phyloP scores from a whole-genome alignment of 2,113 vertebrate genomes.

The Cavia porcellus region DNA sequence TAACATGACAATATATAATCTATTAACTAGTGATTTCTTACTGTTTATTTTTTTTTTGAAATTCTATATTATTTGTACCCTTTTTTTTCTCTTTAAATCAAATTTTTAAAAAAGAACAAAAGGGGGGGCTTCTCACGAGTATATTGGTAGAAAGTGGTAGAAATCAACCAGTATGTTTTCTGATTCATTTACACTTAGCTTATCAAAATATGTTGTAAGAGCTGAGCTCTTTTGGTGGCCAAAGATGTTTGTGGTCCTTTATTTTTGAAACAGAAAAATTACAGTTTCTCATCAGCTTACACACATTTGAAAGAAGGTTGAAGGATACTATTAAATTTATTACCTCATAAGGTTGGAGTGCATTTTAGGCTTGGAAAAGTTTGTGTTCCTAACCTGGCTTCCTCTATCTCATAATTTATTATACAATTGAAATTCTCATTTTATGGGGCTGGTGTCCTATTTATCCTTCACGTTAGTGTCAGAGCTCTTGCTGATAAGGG shows the following conservation, averaged over 20 bases:
- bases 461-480: neutral
- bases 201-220: conserved; percentile 79
- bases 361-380: conserved; percentile 1
- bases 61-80: no score
- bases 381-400: conserved; percentile 13
- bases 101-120: neutral
- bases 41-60: no score
- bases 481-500: neutral
- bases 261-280: conserved; percentile 56
- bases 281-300: conserved; percentile 45
- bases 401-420: neutral
- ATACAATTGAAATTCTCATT: neutral
- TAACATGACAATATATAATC: no score
- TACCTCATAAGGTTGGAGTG: conserved; percentile 34
- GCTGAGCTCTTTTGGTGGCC: conserved; percentile 63
- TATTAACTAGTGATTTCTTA: no score
- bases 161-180: conserved; percentile 67
- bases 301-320: conserved; percentile 37
- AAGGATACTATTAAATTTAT: conserved; percentile 46
- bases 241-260: conserved; percentile 60
- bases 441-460: neutral
- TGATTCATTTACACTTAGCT: conserved; percentile 78
- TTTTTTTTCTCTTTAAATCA: no score
- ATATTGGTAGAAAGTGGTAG: conserved; percentile 54
- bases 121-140: conserved; percentile 1